These are phyloP conservation scores for Sorex araneus DNA, from an alignment of 2,113 vertebrate species.

Conservation along the genomic window DNA sequence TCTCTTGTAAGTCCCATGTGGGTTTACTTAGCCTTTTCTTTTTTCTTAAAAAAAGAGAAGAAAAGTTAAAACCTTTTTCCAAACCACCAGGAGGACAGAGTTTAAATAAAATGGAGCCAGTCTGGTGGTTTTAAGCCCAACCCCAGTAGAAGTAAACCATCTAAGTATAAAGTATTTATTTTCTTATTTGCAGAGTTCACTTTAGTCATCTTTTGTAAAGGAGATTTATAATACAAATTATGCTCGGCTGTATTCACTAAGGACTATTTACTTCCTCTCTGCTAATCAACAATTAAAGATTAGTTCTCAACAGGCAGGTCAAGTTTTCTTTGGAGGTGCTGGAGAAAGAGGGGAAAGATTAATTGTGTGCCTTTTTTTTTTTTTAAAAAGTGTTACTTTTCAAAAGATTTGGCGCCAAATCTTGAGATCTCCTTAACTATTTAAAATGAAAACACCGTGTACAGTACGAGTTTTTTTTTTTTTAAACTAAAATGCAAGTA, in stretches of 20 bases:
- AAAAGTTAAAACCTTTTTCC: conserved; percentile 65
- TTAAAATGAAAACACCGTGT: conserved; percentile 53
- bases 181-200: conserved; percentile 65
- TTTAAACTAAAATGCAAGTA: conserved; percentile 75
- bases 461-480: conserved; percentile 12
- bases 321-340: conserved; percentile 18
- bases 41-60: conserved; percentile 11
- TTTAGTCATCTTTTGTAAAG: neutral
- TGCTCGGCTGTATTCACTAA: conserved; percentile 57
- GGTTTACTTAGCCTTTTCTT: conserved; percentile 30
- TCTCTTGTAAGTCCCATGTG: neutral
- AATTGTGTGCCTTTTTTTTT: conserved; percentile 47
- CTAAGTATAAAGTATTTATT: conserved; percentile 79
- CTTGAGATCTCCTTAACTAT: conserved; percentile 32
- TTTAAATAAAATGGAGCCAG: conserved; percentile 12
- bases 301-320: conserved; percentile 46
- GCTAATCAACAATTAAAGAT: conserved; percentile 74
- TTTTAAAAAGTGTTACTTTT: conserved; percentile 45
- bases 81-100: conserved; percentile 50
- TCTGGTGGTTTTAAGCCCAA: conserved; percentile 24
- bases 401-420: neutral
- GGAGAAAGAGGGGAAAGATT: neutral
- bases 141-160: conserved; percentile 57
- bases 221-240: conserved; percentile 67
- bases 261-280: neutral